phyloP scores from a whole-genome alignment of 2,888 invertebrate genomes.

The Drosophila infuscata region DNA sequence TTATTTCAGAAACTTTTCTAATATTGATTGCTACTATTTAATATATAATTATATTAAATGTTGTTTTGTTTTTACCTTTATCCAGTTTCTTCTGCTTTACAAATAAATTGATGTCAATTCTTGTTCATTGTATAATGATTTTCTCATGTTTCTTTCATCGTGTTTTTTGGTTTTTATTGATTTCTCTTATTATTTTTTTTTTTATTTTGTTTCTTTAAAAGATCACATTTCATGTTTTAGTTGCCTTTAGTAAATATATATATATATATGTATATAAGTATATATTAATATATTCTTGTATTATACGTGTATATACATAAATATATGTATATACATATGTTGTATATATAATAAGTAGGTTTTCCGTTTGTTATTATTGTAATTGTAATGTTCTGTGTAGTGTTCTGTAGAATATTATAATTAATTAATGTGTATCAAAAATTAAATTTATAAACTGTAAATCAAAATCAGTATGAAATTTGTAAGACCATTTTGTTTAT shows the following conservation, averaged over 20 bases:
- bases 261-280: slow-evolving; percentile 61
- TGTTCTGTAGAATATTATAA: slow-evolving; percentile 39
- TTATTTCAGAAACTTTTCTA: slow-evolving; percentile 49
- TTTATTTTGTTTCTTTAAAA: slow-evolving; percentile 80
- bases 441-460: slow-evolving; percentile 57
- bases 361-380: slow-evolving; percentile 57
- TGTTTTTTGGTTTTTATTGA: slow-evolving; percentile 45
- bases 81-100: slow-evolving; percentile 58
- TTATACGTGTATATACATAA: slow-evolving; percentile 74
- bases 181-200: slow-evolving; percentile 56
- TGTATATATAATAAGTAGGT: slow-evolving; percentile 68
- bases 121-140: slow-evolving; percentile 39
- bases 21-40: slow-evolving; percentile 55
- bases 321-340: slow-evolving; percentile 64
- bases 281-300: slow-evolving; percentile 63
- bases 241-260: slow-evolving; percentile 79
- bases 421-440: slow-evolving; percentile 50
- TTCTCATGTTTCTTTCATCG: slow-evolving; percentile 11
- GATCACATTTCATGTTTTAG: slow-evolving; percentile 84
- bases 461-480: slow-evolving; percentile 44
- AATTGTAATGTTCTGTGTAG: slow-evolving; percentile 50
- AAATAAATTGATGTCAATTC: slow-evolving; percentile 56
- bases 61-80: slow-evolving; percentile 46
- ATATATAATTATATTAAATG: slow-evolving; percentile 39
- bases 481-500: slow-evolving; percentile 36